Base-by-base conservation (phyloP, 2,888 invertebrate species). In the Sesamia inferens region DNA sequence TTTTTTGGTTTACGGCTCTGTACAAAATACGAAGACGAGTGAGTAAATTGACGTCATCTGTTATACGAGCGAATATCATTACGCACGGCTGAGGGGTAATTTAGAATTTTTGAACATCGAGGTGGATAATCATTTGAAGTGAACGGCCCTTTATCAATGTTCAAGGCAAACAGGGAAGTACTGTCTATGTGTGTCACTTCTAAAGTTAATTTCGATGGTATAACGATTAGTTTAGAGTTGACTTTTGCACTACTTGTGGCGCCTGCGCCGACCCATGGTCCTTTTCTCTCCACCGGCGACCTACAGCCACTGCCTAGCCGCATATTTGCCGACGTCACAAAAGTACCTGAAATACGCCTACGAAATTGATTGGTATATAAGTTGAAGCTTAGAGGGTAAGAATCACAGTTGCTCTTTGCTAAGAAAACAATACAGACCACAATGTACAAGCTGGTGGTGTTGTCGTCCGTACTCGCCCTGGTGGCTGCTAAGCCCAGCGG, bases 371-470 rank as follows among this genome's bases (percentile, higher is more conserved):
- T 86, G 79, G 92, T 96, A 95, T 96, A 95, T 90, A 96, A 95
- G 91, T 90, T 90, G 80, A 87, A 86, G 82, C 79, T 84, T 88
- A 87, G 84, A 81, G 88, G 89, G 89, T 90, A 87, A 89, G 89
- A 84, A 84, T 83, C 90, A 88, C 95, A 96, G 96, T 96, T 91
- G 89, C 89, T 90, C 88, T 90, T 84, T 89, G 90, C 88, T 90
- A 87, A 89, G 89, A 91, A 91, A 93, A 88, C 95, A 95, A 94
- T 94, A 94, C 95, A 96, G 95, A 95, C 94, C 95, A 96, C 93
- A 94, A 96, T 96, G 96, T 95, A 93, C 89, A 96, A 95, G 93
- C 92, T 96, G 96, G 96, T 97, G 96, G 97, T 97, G 94, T 97
- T 97, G 96, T 97, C 96, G 90, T 97, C 96, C 90, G 93, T 97